These are phyloP conservation scores for Rhinichthys klamathensis DNA, from an alignment of 2,113 vertebrate species.

Conservation along the genomic window DNA sequence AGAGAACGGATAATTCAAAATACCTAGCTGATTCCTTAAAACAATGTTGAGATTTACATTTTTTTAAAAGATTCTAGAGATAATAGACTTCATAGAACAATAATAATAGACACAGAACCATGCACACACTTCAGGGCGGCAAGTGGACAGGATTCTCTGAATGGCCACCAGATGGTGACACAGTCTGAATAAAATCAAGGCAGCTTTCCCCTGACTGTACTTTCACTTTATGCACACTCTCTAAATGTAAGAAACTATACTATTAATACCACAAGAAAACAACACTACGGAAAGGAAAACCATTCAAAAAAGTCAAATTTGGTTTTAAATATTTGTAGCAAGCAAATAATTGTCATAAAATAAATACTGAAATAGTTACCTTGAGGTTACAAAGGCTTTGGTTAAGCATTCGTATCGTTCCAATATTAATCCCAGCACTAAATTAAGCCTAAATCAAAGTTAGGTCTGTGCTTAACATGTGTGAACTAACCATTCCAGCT, in stretches of 20 bases:
- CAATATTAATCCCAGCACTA: not conserved
- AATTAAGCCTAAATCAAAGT: not conserved
- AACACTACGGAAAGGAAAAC: not conserved
- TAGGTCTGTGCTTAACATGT: not conserved
- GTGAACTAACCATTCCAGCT: not conserved
- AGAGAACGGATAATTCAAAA: slow-evolving; percentile 50
- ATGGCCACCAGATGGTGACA: slow-evolving; percentile 42
- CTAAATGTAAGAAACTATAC: not conserved
- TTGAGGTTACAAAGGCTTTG: slow-evolving; percentile 64
- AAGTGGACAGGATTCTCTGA: slow-evolving; percentile 10
- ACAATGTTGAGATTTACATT: slow-evolving; percentile 2
- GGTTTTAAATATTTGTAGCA: slow-evolving; percentile 28
- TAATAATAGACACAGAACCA: not conserved
- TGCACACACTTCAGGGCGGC: not conserved
- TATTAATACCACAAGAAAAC: not conserved
- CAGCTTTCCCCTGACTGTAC: not conserved
- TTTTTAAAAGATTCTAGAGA: not conserved
- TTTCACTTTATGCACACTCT: not conserved
- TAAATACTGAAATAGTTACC: slow-evolving; percentile 47
- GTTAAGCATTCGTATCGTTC: slow-evolving; percentile 46
- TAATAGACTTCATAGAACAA: not conserved
- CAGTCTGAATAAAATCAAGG: slow-evolving; percentile 1
- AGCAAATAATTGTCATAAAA: slow-evolving; percentile 45
- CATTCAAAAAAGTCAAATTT: not conserved
- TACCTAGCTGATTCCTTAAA: not conserved